Base-by-base conservation (phyloP, 2,888 invertebrate species). In the Acanthosepion pharaonis region DNA sequence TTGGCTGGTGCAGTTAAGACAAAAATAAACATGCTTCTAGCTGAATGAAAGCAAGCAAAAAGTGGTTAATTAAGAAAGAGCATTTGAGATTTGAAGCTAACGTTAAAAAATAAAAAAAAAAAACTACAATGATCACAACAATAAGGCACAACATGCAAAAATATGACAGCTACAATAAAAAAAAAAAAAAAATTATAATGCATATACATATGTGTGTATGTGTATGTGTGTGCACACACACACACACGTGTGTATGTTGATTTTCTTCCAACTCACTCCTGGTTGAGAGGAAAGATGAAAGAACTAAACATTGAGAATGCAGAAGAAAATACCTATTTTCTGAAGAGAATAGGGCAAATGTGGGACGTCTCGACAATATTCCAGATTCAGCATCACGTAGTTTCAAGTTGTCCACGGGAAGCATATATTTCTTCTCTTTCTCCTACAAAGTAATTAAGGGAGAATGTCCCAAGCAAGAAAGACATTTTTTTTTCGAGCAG, bases 351-450 rank as follows among this genome's bases (percentile, higher is more conserved):
- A 99, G 98, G 94, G 99, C 99, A 98, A 99, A 99, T 98, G 99
- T 99, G 98, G 99, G 99, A 96, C 99, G 98, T 96, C 99, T 98
- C 95, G 99, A 99, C 97, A 98, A 99, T 98, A 99, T 99, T 94
- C 99, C 99, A 42, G 99, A 99, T 97, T 99, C 99, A 96, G 99
- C 98, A 98, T 99, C 99, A 95, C 99, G 98, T 96, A 99, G 98
- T 98, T 99, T 99, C 96, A 99, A 98, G 95, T 99, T 99, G 98
- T 99, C 99, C 97, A 99, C 98, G 94, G 99, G 99, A 97, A 99
- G 98, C 99, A 99, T 99, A 98, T 99, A 99, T 97, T 99, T 99
- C 98, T 99, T 99, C 98, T 99, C 99, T 96, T 99, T 98, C 98
- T 99, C 99, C 98, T 98, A 96, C 95, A 95, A 96, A 94, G 94